These are phyloP conservation scores for Crypturellus undulatus DNA, from an alignment of 2,113 vertebrate genomes.

Conservation along the genomic window DNA sequence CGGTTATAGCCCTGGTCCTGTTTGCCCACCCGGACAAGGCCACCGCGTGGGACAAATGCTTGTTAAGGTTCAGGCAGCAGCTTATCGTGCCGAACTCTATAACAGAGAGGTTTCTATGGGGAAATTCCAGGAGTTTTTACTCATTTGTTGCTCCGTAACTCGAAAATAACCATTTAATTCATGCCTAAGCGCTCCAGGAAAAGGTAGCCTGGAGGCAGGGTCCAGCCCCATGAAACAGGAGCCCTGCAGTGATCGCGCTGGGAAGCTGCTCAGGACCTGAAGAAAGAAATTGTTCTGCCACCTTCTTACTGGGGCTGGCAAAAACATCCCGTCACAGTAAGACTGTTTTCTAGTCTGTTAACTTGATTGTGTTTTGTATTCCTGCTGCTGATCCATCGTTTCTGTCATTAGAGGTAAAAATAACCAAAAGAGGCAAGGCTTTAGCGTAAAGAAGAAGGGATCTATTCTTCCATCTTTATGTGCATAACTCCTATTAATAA, in stretches of 20 bases:
- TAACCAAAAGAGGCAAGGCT: neutral
- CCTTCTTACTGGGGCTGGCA: neutral
- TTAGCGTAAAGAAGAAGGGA: neutral
- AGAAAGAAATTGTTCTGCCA: neutral
- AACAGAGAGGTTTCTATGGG: neutral
- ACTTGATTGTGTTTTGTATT: neutral
- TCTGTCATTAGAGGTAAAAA: neutral
- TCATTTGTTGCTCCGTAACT: neutral
- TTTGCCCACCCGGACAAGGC: neutral
- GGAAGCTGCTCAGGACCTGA: neutral
- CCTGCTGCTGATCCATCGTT: neutral
- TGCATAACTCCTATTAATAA: slow-evolving; percentile 39
- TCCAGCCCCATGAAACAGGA: neutral
- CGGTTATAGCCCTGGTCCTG: neutral
- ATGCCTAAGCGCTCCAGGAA: neutral
- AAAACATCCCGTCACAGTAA: neutral
- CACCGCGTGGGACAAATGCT: neutral
- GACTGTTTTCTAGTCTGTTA: neutral
- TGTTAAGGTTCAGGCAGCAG: neutral
- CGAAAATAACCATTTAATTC: neutral
- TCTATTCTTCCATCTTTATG: neutral
- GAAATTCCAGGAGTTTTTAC: rapidly evolving
- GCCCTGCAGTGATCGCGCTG: neutral
- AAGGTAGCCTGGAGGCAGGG: neutral
- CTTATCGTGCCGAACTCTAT: neutral